phyloP scores from a whole-genome alignment of 2,113 vertebrate species.

The Xiphophorus couchianus region DNA sequence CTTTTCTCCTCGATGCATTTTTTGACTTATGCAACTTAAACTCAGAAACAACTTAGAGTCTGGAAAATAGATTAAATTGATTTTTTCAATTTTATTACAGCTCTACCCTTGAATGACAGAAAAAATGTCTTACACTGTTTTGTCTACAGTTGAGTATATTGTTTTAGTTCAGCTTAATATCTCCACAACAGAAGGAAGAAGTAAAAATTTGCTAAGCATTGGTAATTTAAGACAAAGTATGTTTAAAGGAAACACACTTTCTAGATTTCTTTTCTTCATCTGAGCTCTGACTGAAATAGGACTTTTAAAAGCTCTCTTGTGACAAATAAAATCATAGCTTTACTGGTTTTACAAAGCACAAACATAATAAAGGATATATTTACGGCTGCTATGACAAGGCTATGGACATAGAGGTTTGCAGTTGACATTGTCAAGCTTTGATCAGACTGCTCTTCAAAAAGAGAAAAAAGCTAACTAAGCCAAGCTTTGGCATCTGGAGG shows the following conservation, averaged over 20 bases:
- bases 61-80: background rate
- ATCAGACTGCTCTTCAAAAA: slow-evolving; percentile 51
- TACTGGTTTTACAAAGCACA: slow-evolving; percentile 10
- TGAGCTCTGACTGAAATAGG: background rate
- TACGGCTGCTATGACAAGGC: slow-evolving; percentile 58
- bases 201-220: background rate
- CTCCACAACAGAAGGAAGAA: background rate
- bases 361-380: slow-evolving; percentile 38
- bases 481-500: slow-evolving; percentile 65
- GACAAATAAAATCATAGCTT: background rate
- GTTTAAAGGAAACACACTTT: background rate
- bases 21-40: no score
- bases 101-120: background rate
- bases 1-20: no score
- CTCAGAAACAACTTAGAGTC: no score
- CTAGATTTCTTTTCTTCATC: background rate
- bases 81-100: background rate
- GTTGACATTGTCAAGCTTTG: slow-evolving; percentile 55
- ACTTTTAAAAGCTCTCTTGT: background rate
- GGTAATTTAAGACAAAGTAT: background rate
- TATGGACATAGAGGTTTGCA: slow-evolving; percentile 46
- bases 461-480: slow-evolving; percentile 45
- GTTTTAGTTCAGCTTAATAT: background rate
- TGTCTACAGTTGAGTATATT: background rate
- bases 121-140: background rate